A percentile compares a stretch with the other conserved stretches of the same genome.
These are phyloP conservation scores for Euplagia quadripunctaria DNA, from an alignment of 2,888 invertebrate genomes.

Conservation along the genomic window DNA sequence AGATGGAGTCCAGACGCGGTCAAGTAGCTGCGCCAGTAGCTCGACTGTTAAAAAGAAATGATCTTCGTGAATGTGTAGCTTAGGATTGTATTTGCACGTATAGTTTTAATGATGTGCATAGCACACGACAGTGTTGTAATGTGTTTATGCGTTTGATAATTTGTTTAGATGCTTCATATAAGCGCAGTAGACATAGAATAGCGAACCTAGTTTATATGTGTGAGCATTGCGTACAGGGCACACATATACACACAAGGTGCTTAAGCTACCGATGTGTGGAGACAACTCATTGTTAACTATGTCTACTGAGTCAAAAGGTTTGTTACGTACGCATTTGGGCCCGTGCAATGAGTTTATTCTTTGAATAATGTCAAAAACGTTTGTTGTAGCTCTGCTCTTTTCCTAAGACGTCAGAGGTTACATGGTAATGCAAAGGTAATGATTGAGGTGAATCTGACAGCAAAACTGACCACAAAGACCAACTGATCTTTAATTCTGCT, in stretches of 20 bases:
- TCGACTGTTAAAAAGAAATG: slow-evolving; percentile 85
- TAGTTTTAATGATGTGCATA: slow-evolving; percentile 53
- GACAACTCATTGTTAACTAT: no score
- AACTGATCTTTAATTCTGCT: no score
- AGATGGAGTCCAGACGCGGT: slow-evolving; percentile 81
- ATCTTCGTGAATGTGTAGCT: slow-evolving; percentile 66
- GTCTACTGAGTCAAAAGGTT: slow-evolving; percentile 2
- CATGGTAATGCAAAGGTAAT: not conserved
- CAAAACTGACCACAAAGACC: no score
- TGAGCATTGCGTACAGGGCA: no score
- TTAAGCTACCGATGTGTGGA: not conserved
- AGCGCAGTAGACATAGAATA: slow-evolving; percentile 13
- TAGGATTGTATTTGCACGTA: slow-evolving; percentile 50
- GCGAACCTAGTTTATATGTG: not conserved
- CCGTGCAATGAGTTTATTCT: not conserved
- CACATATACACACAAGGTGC: not conserved
- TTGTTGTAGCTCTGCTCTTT: not conserved
- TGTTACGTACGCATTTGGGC: not conserved
- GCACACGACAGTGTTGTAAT: slow-evolving; percentile 54
- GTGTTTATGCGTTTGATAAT: slow-evolving; percentile 46
- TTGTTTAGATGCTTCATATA: slow-evolving; percentile 58
- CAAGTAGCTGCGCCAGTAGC: slow-evolving; percentile 78
- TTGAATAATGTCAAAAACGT: not conserved
- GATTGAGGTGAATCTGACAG: not conserved
- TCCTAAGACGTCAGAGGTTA: not conserved